phyloP scores from a whole-genome alignment of 2,797 vertebrate species.

The Leptodactylus fallax region DNA sequence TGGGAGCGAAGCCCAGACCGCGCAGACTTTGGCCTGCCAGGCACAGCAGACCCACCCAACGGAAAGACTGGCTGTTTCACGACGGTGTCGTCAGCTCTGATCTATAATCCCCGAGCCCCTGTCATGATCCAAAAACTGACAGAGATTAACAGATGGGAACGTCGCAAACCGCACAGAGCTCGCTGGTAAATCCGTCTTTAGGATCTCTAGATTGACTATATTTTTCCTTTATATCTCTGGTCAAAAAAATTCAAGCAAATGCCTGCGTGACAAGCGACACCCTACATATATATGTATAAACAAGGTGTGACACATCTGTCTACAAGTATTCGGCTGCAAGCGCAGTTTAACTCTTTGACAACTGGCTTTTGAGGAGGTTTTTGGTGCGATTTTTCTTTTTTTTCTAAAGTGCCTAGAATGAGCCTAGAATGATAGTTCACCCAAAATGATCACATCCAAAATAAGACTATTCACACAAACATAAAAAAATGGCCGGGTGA shows the following conservation, averaged over 20 bases:
- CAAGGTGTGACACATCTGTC: neutral
- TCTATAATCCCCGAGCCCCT: neutral
- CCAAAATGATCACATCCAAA: too few species aligned
- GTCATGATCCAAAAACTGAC: neutral
- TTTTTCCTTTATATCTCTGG: neutral
- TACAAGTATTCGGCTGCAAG: neutral
- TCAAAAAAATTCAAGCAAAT: neutral
- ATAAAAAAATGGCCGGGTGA: too few species aligned
- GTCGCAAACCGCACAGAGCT: neutral
- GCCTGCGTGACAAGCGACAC: neutral
- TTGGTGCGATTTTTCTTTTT: too few species aligned
- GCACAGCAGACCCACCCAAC: constrained; percentile 25
- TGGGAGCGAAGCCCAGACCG: constrained; percentile 71
- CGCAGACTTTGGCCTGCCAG: constrained; percentile 67
- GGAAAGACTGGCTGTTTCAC: constrained; percentile 39
- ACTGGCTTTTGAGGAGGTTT: neutral
- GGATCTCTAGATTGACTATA: neutral
- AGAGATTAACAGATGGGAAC: constrained; percentile 7
- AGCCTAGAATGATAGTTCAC: too few species aligned
- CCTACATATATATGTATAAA: neutral
- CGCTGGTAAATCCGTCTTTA: neutral
- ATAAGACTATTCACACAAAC: too few species aligned
- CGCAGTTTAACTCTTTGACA: neutral
- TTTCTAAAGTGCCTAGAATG: too few species aligned
- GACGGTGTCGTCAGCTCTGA: constrained; percentile 17